Base-by-base conservation (phyloP, 92 coral and sea anemone species). In the Parazoanthus swiftii region DNA sequence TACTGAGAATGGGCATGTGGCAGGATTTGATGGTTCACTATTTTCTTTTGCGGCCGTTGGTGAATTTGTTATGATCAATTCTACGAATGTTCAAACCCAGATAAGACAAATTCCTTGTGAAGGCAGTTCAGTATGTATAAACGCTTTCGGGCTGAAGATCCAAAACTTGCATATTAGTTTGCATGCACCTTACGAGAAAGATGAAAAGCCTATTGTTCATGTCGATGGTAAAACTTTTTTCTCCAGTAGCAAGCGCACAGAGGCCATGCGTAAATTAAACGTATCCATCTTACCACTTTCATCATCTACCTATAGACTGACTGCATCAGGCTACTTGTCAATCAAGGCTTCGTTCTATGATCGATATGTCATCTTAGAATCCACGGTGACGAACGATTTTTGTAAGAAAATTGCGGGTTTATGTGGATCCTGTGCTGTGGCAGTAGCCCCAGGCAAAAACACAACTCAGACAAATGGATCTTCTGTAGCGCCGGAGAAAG, bases 81-180 rank as follows among this genome's bases (percentile, higher is more conserved):
- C 89, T 36, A 44, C 89, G 16, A 39, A 90, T 25, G 74, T 92
- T 23, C 92, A 92, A 90, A 90, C 81, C 15, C 94, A 92, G 79
- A 84, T 88, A 15, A 90, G 94, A 26, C 94, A 92, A 72, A 88
- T 92, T 63, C 94, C 92, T 33, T 92, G 94, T 50, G 85, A 84
- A 56, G 89, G 67, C 46, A 90, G 92, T 56, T 84, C 94, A 5
- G 51, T 92, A 86, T 92, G 94, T 76, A 82, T 90, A 16, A 92
- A 92, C 79, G 94, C 94, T 25, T 79, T 92, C 16, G 94, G 91
- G n/a, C 29, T 92, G 76, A 86, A 86, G 74, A 83, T 79, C 38
- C 50, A 43, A 44, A 76, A 79, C 20, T 42, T 91, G 9, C 73
- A 51, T 43, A 46, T 92, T 13, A 92, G 94, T 86, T 85, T 92